Percentiles rank a stretch among this genome's conserved stretches.
phyloP scores from a whole-genome alignment of 2,888 invertebrate species.

The Pristionchus japonicus region DNA sequence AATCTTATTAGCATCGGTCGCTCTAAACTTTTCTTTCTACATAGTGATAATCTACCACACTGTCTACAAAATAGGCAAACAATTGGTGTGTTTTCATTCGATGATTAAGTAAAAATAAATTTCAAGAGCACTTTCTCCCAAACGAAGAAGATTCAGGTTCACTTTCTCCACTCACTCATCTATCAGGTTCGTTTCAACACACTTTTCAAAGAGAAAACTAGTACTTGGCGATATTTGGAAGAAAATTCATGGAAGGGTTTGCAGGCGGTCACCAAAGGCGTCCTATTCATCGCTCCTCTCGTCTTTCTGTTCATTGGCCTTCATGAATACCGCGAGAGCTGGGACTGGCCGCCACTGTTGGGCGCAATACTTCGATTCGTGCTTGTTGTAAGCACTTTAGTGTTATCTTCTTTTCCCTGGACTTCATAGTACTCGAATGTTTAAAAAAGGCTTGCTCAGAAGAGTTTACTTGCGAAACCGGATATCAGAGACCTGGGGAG shows the following conservation, averaged over 20 bases:
- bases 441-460: not conserved
- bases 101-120: not conserved
- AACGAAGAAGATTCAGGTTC: not conserved
- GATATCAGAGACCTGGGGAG: not conserved
- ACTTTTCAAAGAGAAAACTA: no score
- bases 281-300: not conserved
- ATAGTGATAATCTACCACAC: not conserved
- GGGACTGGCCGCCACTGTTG: not conserved
- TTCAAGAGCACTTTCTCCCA: not conserved
- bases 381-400: not conserved
- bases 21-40: not conserved
- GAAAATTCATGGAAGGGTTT: not conserved
- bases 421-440: not conserved
- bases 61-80: not conserved
- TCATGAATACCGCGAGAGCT: not conserved
- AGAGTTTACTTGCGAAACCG: not conserved
- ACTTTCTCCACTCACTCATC: not conserved
- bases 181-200: not conserved
- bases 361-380: not conserved
- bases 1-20: not conserved
- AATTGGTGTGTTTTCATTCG: not conserved
- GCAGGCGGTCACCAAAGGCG: not conserved
- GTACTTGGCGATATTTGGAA: not conserved
- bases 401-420: no score
- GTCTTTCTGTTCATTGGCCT: not conserved